These are phyloP conservation scores for Thunnus albacares DNA, from an alignment of 2,797 vertebrate genomes.

Conservation along the genomic window DNA sequence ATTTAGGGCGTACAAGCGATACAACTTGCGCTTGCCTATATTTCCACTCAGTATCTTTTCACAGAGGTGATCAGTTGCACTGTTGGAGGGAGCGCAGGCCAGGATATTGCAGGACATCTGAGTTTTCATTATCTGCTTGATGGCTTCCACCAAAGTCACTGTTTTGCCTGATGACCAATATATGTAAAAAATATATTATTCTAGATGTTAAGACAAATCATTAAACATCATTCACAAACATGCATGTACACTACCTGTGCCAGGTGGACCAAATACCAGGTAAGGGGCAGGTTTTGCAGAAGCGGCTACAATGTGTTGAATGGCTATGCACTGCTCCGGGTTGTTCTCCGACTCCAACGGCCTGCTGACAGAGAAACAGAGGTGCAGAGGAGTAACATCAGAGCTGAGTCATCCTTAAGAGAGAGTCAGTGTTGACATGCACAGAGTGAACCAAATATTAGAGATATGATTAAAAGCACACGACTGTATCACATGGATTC, in stretches of 20 bases:
- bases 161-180: slow-evolving; percentile 86
- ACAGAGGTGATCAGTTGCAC: slow-evolving; percentile 90
- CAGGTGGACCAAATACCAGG: slow-evolving; percentile 93
- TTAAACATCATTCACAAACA: not conserved
- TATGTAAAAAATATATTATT: slow-evolving; percentile 3
- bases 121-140: slow-evolving; percentile 89
- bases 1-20: slow-evolving; percentile 87
- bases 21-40: slow-evolving; percentile 75
- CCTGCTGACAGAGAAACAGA: slow-evolving; percentile 62
- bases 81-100: slow-evolving; percentile 92
- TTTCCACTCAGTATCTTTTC: slow-evolving; percentile 81
- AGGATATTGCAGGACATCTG: slow-evolving; percentile 81
- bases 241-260: slow-evolving; percentile 79
- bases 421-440: not conserved
- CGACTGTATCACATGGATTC: not conserved
- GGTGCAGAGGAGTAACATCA: not conserved
- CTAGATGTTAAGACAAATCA: not conserved
- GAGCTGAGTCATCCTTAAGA: not conserved
- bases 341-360: slow-evolving; percentile 85
- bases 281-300: slow-evolving; percentile 91
- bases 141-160: slow-evolving; percentile 90
- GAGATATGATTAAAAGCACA: not conserved
- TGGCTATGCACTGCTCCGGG: slow-evolving; percentile 86
- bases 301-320: slow-evolving; percentile 87
- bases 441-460: not conserved